Conservation (phyloP, 2,797 vertebrate species). For the Phataginus tetradactyla region DNA sequence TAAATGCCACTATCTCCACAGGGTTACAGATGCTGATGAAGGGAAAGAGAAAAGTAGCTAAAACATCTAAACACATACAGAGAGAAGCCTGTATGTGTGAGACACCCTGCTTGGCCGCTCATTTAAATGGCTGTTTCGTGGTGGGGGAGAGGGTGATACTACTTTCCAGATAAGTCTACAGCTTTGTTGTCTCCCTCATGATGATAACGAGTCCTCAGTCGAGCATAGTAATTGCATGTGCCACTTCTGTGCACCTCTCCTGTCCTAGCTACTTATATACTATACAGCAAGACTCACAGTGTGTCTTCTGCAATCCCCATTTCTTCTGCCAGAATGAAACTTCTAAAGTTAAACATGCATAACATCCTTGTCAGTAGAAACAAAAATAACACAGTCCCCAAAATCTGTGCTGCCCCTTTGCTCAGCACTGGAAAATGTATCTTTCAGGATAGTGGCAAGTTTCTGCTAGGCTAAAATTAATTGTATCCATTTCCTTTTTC, state of each 20-base stretch:
- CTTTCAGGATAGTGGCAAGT: background rate
- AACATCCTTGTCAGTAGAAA: background rate
- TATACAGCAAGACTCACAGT: background rate
- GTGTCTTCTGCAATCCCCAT: background rate
- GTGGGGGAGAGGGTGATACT: background rate
- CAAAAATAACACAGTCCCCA: background rate
- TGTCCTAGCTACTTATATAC: background rate
- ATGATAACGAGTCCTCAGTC: background rate
- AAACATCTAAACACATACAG: background rate
- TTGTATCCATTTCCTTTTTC: background rate
- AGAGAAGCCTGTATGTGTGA: background rate
- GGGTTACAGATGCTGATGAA: constrained; percentile 58
- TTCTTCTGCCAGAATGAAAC: background rate
- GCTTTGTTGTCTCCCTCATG: background rate
- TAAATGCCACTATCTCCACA: constrained; percentile 52
- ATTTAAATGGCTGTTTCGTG: background rate
- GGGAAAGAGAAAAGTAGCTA: constrained; percentile 38
- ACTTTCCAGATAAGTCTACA: background rate
- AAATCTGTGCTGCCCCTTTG: background rate
- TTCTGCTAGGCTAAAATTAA: background rate
- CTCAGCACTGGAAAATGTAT: background rate
- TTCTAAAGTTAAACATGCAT: background rate
- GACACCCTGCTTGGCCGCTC: background rate
- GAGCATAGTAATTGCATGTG: background rate
- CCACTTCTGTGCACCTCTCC: background rate